Evolutionary conservation across 92 coral and sea anemone species (phyloP).

Genomic region (Porites cylindrica): DNA sequence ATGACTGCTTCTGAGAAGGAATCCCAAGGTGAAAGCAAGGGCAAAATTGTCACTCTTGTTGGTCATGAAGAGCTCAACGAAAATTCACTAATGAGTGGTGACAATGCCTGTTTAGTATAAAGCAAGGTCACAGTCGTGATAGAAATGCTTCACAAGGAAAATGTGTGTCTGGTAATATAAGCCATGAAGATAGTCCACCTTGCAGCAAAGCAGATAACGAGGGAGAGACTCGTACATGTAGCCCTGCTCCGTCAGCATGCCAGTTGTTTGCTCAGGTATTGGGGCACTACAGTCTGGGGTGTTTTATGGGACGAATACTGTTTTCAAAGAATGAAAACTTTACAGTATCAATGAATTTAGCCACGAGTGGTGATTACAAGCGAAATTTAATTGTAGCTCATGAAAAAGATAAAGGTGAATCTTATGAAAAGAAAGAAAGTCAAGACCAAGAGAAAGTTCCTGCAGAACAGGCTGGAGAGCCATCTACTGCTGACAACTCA

Average conservation of each 20-base stretch:
- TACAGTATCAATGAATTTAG: constrained; percentile 21
- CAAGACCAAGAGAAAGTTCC: neutral
- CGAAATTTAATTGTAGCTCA: neutral
- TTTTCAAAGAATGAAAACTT: constrained; percentile 58
- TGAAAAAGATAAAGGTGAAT: neutral
- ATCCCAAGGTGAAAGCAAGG: constrained; percentile 47
- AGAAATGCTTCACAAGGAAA: constrained; percentile 21
- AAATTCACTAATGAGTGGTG: constrained; percentile 1
- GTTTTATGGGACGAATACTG: constrained; percentile 61
- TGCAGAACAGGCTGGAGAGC: neutral
- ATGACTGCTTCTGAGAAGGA: constrained; percentile 11
- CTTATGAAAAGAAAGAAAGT: neutral
- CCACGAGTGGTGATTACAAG: neutral
- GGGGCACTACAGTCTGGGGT: constrained; percentile 70
- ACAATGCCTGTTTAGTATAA: neutral
- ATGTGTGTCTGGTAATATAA: neutral
- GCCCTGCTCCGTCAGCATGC: constrained; percentile 59
- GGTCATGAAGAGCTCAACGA: constrained; percentile 76
- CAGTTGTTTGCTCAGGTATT: constrained; percentile 61
- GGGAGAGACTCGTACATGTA: constrained; percentile 25
- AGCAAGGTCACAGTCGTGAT: neutral
- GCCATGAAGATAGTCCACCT: constrained; percentile 19
- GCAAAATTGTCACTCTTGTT: constrained; percentile 79
- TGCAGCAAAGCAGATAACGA: constrained; percentile 31
- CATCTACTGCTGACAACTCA: constrained; percentile 10